Conservation (phyloP, 1,140 invertebrate species). For the Cheumatopsyche charites region DNA sequence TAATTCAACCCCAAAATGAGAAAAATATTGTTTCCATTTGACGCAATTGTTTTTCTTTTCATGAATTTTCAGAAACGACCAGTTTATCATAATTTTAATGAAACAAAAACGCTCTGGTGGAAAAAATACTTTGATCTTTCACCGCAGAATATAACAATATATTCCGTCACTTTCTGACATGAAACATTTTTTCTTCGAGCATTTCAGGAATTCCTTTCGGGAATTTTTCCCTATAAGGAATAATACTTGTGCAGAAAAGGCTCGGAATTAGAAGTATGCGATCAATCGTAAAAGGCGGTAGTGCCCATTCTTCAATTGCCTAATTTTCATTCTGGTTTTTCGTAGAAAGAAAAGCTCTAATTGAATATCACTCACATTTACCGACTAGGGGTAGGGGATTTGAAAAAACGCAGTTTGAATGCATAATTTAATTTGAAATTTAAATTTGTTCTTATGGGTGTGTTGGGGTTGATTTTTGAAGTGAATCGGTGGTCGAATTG, state of each 20-base stretch:
- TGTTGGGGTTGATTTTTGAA: too few species aligned
- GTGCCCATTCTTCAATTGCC: constrained; percentile 24
- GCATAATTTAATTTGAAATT: too few species aligned
- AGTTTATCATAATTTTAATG: not conserved
- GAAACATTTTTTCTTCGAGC: constrained; percentile 20
- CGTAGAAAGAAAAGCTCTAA: not conserved
- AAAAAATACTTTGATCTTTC: constrained; percentile 15
- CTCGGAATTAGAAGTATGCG: constrained; percentile 35
- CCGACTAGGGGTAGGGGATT: not conserved
- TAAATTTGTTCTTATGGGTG: too few species aligned
- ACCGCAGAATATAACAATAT: constrained; percentile 21
- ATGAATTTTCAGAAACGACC: too few species aligned
- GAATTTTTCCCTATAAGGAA: not conserved
- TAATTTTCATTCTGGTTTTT: constrained; percentile 32
- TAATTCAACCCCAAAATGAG: too few species aligned
- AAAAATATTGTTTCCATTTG: too few species aligned
- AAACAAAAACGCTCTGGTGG: too few species aligned
- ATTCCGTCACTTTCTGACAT: constrained; percentile 16
- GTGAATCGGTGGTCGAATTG: too few species aligned
- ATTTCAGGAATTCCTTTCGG: constrained; percentile 30
- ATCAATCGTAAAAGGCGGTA: constrained; percentile 33
- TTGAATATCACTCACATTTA: not conserved
- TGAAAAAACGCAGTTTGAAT: too few species aligned
- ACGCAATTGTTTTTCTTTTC: too few species aligned
- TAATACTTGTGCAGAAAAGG: not conserved